These are phyloP conservation scores for Globia sparganii DNA, from an alignment of 2,888 invertebrate genomes.

Conservation along the genomic window DNA sequence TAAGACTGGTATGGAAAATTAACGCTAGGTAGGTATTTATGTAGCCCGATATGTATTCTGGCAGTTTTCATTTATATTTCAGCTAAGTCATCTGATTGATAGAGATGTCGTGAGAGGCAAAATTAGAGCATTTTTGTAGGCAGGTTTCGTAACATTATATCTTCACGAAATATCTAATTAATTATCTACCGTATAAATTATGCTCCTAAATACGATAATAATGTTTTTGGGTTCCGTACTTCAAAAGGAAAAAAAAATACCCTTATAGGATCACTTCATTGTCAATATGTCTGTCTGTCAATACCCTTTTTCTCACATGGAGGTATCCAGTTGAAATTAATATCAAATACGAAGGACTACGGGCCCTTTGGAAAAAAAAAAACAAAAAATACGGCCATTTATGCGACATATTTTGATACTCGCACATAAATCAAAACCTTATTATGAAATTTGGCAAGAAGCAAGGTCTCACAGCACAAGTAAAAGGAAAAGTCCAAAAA, in stretches of 20 bases:
- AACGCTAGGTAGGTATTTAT: constrained; percentile 4
- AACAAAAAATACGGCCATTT: not conserved
- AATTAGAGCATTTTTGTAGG: constrained; percentile 1
- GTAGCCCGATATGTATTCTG: constrained; percentile 3
- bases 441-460: not conserved
- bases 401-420: not conserved
- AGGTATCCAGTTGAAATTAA: not conserved
- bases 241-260: not conserved
- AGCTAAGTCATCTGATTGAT: constrained; percentile 41
- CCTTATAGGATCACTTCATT: not conserved
- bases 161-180: not conserved
- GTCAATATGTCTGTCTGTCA: not conserved
- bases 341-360: not conserved
- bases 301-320: not conserved
- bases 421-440: not conserved
- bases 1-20: constrained; percentile 1
- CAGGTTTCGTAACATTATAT: constrained; percentile 3
- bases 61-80: constrained; percentile 13
- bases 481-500: not conserved
- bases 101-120: constrained; percentile 4
- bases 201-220: not conserved
- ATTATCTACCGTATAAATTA: not conserved
- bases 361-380: too few relatives aligned
- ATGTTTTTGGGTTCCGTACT: not conserved
- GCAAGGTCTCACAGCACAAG: too few relatives aligned